Conservation (phyloP, 2,113 vertebrate species). For the Deroptyus accipitrinus region DNA sequence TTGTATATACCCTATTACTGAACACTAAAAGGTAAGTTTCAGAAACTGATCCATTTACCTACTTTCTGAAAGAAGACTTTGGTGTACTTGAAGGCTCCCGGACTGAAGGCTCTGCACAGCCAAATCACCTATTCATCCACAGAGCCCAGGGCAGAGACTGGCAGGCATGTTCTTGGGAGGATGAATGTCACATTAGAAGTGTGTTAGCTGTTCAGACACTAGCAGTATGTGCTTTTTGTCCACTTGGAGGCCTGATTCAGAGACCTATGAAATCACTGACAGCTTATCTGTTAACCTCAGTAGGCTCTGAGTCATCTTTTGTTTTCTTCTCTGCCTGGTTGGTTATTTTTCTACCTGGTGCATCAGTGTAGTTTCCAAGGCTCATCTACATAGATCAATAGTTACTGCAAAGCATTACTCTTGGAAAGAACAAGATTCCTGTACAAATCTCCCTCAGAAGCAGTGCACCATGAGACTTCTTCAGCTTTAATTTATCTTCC, state of each 20-base stretch:
- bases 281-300: not conserved
- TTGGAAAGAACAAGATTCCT: not conserved
- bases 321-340: not conserved
- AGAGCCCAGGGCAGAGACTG: not conserved
- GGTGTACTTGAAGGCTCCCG: not conserved
- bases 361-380: not conserved
- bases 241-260: not conserved
- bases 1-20: not conserved
- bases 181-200: not conserved
- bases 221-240: not conserved
- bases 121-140: not conserved
- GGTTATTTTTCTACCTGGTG: not conserved
- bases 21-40: not conserved
- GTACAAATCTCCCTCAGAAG: not conserved
- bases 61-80: not conserved
- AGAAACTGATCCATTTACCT: not conserved
- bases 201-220: not conserved
- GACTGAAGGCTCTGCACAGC: not conserved
- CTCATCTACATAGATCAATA: not conserved
- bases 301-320: not conserved
- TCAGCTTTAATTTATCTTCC: not conserved
- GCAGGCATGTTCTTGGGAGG: not conserved
- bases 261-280: not conserved
- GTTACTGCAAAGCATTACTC: not conserved
- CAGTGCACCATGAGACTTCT: not conserved